Evolutionary conservation across 2,888 invertebrate genomes (phyloP).

Genomic region (Heliconius erato): DNA sequence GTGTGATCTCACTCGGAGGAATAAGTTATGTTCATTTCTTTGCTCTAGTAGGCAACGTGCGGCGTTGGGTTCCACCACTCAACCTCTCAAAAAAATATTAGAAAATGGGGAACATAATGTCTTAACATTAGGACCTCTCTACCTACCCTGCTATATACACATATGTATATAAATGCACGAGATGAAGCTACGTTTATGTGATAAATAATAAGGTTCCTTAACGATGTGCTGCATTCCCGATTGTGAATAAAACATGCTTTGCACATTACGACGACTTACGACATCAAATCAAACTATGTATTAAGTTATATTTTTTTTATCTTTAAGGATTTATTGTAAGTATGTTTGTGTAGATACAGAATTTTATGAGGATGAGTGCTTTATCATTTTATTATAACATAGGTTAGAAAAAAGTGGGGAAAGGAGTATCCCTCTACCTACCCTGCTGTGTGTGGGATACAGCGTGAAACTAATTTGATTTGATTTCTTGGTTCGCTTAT

Average conservation of each 20-base stretch:
- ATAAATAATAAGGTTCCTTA: conserved; percentile 36
- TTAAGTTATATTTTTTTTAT: not conserved
- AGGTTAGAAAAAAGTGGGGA: too few species aligned
- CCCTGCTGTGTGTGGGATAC: too few species aligned
- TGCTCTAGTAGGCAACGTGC: not conserved
- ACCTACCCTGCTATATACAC: not conserved
- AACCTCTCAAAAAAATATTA: too few species aligned
- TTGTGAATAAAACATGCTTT: conserved; percentile 45
- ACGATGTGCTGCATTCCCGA: conserved; percentile 46
- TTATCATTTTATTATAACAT: too few species aligned
- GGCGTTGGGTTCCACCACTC: not conserved
- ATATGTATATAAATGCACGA: not conserved
- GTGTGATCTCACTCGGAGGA: not conserved
- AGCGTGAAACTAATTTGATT: too few species aligned
- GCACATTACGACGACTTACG: conserved; percentile 6
- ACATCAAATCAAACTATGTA: not conserved
- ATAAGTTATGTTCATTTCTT: not conserved
- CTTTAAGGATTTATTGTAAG: not conserved
- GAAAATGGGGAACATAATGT: not conserved
- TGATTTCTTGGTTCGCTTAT: too few species aligned
- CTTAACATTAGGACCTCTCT: not conserved
- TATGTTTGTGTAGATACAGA: not conserved
- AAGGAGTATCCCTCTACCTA: too few species aligned
- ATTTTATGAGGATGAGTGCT: too few species aligned
- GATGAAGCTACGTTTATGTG: conserved; percentile 30